A percentile compares a stretch with the other conserved stretches of the same genome.
Evolutionary conservation across 2,888 invertebrate genomes (phyloP).

Genomic region (Thecocarcelia acutangulata): DNA sequence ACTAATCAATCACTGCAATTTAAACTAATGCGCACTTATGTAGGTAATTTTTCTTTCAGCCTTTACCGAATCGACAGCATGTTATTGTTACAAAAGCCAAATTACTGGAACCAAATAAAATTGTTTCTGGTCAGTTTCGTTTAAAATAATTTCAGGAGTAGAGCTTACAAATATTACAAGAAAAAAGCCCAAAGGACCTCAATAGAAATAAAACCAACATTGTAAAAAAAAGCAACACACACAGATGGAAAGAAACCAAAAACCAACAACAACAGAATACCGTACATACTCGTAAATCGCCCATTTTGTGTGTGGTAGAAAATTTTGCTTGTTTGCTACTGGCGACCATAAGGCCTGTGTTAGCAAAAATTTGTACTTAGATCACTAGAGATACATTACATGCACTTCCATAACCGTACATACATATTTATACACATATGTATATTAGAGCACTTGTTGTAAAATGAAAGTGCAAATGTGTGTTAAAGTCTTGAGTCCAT

Average conservation of each 20-base stretch:
- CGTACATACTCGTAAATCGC: constrained; percentile 24
- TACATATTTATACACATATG: neutral
- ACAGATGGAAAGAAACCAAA: constrained; percentile 20
- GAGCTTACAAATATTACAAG: constrained; percentile 21
- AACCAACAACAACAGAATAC: constrained; percentile 14
- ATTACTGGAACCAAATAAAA: constrained; percentile 63
- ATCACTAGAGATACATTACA: constrained; percentile 35
- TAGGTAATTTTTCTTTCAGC: neutral
- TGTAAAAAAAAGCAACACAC: constrained; percentile 47
- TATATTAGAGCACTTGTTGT: neutral
- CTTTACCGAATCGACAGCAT: neutral
- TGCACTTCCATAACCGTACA: neutral
- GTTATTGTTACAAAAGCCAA: constrained; percentile 42
- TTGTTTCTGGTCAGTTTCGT: constrained; percentile 64
- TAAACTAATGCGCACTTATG: too few species aligned
- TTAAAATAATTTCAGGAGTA: constrained; percentile 50
- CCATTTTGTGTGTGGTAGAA: constrained; percentile 33
- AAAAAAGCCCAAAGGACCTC: constrained; percentile 57
- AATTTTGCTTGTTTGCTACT: constrained; percentile 54
- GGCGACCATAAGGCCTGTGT: constrained; percentile 54
- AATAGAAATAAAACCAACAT: constrained; percentile 57
- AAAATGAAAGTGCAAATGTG: constrained; percentile 30
- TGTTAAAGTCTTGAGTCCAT: constrained; percentile 33
- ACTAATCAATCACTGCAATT: too few species aligned
- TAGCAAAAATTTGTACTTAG: constrained; percentile 17